Conservation (phyloP, 2,888 invertebrate genomes). For the Meiosimyza platycephala region DNA sequence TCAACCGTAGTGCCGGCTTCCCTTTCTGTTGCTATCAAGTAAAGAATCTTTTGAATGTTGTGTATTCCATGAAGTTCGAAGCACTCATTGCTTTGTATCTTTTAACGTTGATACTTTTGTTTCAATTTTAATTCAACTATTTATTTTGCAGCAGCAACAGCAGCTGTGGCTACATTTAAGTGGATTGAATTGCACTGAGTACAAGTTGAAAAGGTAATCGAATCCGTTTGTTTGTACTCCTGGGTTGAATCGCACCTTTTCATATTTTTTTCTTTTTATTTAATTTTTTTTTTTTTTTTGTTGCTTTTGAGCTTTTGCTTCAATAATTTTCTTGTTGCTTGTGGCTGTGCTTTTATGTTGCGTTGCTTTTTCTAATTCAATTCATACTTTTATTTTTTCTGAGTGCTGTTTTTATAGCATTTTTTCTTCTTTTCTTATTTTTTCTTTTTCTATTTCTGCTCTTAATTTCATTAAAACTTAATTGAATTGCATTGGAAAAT, state of each 20-base stretch:
- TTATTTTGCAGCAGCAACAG: too few species aligned
- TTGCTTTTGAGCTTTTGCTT: neutral
- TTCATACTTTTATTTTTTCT: too few species aligned
- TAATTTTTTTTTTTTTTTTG: neutral
- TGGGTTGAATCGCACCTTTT: neutral
- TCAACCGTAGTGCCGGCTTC: too few species aligned
- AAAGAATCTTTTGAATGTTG: neutral
- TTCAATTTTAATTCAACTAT: neutral
- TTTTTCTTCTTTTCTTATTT: too few species aligned
- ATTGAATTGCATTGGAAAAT: too few species aligned
- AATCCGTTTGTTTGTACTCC: constrained; percentile 5
- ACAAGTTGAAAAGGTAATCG: neutral
- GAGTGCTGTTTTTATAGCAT: too few species aligned
- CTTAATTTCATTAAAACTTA: too few species aligned
- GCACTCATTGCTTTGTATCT: constrained; percentile 11
- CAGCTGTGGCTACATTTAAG: neutral
- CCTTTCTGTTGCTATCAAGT: too few species aligned
- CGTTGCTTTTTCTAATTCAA: too few species aligned
- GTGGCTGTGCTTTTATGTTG: too few species aligned
- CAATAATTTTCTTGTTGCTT: neutral
- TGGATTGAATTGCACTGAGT: neutral
- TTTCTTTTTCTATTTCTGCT: too few species aligned
- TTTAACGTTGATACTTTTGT: neutral
- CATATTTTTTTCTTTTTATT: neutral
- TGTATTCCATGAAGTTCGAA: constrained; percentile 14